Base-by-base conservation (phyloP, 2,888 invertebrate species). In the Amaurobius ferox region DNA sequence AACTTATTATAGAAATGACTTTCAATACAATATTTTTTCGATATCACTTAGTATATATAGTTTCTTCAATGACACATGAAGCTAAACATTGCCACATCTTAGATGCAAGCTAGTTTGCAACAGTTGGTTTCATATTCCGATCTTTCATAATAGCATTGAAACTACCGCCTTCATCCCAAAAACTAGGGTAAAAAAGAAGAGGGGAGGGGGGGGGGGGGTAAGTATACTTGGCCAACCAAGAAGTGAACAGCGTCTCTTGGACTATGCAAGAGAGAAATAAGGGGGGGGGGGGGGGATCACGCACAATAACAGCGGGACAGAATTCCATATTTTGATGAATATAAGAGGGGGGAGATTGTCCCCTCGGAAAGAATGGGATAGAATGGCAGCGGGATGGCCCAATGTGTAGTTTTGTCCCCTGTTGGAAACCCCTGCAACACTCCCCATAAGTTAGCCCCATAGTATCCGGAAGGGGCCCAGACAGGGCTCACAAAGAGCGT, bases 231-330 rank as follows among this genome's bases (percentile, higher is more conserved):
- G 3, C 23, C 19, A 32, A 19, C 67, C 26, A 48, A 44, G 32
- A 76, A 76, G 32, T 76, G 76, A 76, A 67, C 76, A 76, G 76
- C 67, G 66, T 67, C 66, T 30, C 48, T 1, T 19, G 9, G 40
- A 32, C 13, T 67, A 67, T 26, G 48, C 48, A 19, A 1, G 9
- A 28, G 28, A 32, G 30, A 67, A n/a, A 32, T 29, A 19, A 1
- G 9, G 28, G 28, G 32, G 30, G 29, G 19, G 64, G 3, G 30
- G 55, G 76, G 76, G 13, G 32, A 39, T 26, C 23, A 35, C 35
- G 72, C 23, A 39, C 39, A 39, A 35, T 62, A 40, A 28, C 39
- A 6, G 16, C 19, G 11, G 5, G 55, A 23, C 23, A 55, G 16
- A 55, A 55, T 55, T 55, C 55, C 55, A 55, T 55, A 55, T 55